phyloP scores from a whole-genome alignment of 1,140 invertebrate genomes.

The Orius insidiosus region DNA sequence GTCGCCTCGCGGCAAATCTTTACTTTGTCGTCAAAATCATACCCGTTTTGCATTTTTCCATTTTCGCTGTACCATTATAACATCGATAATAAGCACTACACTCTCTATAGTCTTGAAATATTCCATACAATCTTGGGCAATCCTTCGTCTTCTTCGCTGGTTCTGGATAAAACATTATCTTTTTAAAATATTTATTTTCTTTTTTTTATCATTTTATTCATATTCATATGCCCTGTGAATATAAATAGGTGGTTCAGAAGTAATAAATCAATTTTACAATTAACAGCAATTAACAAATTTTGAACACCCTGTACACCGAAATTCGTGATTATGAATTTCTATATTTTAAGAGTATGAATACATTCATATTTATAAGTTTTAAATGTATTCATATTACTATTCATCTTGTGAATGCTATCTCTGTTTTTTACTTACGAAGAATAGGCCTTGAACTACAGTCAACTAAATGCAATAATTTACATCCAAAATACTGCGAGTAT shows the following conservation, averaged over 20 bases:
- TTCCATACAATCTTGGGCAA: conserved; percentile 19
- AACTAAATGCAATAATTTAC: conserved; percentile 19
- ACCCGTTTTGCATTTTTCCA: conserved; percentile 15
- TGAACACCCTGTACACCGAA: neutral
- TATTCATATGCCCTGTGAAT: neutral
- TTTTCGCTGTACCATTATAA: conserved; percentile 17
- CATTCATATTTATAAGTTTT: neutral
- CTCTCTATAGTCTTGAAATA: conserved; percentile 16
- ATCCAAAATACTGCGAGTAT: conserved; percentile 17
- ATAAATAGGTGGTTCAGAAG: conserved; percentile 1
- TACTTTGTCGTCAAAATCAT: conserved; percentile 17
- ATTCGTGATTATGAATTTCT: neutral
- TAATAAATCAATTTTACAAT: neutral
- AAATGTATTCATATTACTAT: conserved; percentile 1
- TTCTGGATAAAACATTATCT: conserved; percentile 16
- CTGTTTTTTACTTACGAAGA: conserved; percentile 18
- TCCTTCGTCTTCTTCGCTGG: conserved; percentile 16
- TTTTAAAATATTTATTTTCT: no score
- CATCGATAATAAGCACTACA: conserved; percentile 21
- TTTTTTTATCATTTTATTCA: no score
- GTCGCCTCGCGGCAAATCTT: conserved; percentile 17
- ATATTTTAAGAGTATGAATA: neutral
- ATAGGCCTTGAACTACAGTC: conserved; percentile 16
- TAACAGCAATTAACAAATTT: neutral
- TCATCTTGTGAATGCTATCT: neutral